Base-by-base conservation (phyloP, 2,113 vertebrate genomes). In the Australoheros scitulus region DNA sequence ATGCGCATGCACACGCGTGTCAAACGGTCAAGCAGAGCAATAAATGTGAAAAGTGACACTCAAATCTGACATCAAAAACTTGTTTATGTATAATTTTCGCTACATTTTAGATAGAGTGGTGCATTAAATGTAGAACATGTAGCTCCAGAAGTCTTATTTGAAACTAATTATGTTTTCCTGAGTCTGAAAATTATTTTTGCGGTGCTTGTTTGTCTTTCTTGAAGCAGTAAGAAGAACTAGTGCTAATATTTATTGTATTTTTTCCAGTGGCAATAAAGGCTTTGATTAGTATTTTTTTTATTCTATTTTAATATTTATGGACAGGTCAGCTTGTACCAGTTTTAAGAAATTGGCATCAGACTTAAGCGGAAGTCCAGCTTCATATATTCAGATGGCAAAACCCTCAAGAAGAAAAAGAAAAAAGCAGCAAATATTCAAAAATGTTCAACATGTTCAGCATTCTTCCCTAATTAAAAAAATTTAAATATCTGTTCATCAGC, bases 11-110 rank as follows among this genome's bases (percentile, higher is more conserved):
- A 65, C 82, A 80, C 52, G 79, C 65, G 57, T 87, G 93, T 89
- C 90, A 92, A 91, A 83, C 83, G 77, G 92, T 90, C 92, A 92
- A 88, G 83, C 89, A 85, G 85, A 92, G 89, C 85, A 90, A 80
- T 70, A 89, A 85, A 91, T 85, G 79, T 90, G 83, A 87, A 74
- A 92, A 83, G 87, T 82, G 88, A 90, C 87, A 90, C 83, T 83
- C 86, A 87, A 88, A 89, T 89, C 55, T 81, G 41, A 82, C 60
- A 88, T 84, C 70, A 76, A 64, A 83, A 92, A 89, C 79, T 87
- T 79, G 68, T 85, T 83, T 78, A 61, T 85, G 76, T 86, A 75
- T 38, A 60, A 52, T 79, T 87, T 82, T 76, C 34, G 63, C 47
- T 61, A 57, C 17, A n/a, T 70, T 80, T 50, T 57, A 38, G 61